Percentiles rank a stretch among this genome's conserved stretches.
Evolutionary conservation across 2,113 vertebrate species (phyloP).

Genomic region (Genyomyrus donnyi): DNA sequence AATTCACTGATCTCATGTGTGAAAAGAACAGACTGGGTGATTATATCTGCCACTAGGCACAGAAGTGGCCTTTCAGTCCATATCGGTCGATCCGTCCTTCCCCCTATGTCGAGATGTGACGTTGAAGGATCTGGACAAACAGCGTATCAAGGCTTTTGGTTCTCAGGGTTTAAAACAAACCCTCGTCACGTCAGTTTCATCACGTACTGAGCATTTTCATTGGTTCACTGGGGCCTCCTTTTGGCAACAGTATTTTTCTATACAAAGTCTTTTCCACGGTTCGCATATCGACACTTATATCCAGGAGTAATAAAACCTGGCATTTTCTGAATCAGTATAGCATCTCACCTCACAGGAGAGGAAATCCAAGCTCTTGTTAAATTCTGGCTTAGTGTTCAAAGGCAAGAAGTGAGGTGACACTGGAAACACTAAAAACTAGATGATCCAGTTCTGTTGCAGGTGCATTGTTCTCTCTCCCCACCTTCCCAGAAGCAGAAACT

Average conservation of each 20-base stretch:
- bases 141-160: background rate
- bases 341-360: background rate
- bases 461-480: background rate
- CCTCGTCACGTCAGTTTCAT: conserved; percentile 2
- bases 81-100: background rate
- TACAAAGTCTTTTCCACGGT: background rate
- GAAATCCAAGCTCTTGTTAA: conserved; percentile 4
- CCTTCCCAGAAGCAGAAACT: background rate
- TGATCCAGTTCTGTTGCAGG: background rate
- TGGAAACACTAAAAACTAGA: conserved; percentile 1
- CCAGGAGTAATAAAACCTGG: background rate
- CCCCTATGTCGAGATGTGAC: background rate
- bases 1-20: conserved; percentile 56
- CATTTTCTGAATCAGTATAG: background rate
- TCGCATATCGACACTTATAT: background rate
- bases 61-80: background rate
- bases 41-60: conserved; percentile 20
- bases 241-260: background rate
- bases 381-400: background rate
- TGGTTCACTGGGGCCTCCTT: background rate
- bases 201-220: background rate
- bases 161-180: background rate
- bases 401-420: conserved; percentile 7
- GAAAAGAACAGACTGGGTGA: conserved; percentile 42
- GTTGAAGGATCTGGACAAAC: background rate